These are phyloP conservation scores for Alectoris magna DNA, from an alignment of 2,797 vertebrate species.

Conservation along the genomic window DNA sequence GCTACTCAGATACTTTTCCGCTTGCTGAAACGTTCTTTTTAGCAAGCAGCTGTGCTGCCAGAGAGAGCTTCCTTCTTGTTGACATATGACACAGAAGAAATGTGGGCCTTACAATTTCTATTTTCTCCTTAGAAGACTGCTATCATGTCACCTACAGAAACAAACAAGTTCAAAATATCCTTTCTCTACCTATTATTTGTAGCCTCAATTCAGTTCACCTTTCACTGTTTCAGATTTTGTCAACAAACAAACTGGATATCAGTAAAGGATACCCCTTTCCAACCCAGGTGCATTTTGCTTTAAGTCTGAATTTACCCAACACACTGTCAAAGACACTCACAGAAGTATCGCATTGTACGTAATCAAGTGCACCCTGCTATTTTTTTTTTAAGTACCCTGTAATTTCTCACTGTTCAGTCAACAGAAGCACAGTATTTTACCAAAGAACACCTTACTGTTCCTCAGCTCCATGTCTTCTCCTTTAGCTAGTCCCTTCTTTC, in stretches of 20 bases:
- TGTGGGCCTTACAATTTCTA: neutral
- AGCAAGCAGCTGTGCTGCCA: neutral
- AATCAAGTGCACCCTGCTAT: neutral
- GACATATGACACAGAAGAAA: neutral
- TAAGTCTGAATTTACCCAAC: neutral
- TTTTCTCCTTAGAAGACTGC: neutral
- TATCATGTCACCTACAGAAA: neutral
- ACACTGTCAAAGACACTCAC: neutral
- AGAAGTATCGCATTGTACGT: neutral
- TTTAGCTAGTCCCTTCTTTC: neutral
- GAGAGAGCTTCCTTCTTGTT: neutral
- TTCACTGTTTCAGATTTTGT: neutral
- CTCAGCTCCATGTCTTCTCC: neutral
- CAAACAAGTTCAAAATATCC: neutral
- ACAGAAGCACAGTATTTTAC: neutral
- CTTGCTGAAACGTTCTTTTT: constrained; percentile 15
- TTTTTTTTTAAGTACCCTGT: neutral
- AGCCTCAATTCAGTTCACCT: neutral
- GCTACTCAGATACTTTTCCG: neutral
- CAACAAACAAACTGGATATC: too few species aligned
- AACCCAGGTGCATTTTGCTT: neutral
- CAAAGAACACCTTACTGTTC: neutral
- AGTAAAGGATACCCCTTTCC: neutral
- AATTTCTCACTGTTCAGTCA: neutral
- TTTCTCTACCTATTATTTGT: neutral